Evolutionary conservation across 2,888 invertebrate genomes (phyloP).

Genomic region (Torymus aiolomorphi): DNA sequence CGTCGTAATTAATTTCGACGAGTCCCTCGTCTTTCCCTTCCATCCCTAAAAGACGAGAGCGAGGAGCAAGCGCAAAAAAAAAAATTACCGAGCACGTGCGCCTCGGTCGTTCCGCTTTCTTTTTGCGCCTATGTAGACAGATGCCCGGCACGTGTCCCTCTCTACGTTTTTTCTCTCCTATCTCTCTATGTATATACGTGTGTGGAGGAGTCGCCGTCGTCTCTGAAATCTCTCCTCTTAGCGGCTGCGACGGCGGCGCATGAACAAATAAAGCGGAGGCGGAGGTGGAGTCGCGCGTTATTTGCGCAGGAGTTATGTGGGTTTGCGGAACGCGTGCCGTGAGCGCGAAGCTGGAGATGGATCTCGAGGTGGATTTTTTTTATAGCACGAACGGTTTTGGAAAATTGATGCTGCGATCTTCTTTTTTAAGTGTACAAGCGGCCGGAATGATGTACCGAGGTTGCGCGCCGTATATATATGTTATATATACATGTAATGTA

Average conservation of each 20-base stretch:
- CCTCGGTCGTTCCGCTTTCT: constrained; percentile 42
- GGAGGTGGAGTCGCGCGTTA: not conserved
- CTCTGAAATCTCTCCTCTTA: constrained; percentile 24
- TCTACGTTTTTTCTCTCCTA: not conserved
- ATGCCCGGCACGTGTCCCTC: constrained; percentile 49
- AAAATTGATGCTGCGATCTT: too few relatives aligned
- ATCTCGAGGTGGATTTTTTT: constrained; percentile 8
- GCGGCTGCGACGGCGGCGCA: not conserved
- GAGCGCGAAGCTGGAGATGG: not conserved
- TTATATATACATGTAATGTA: too few relatives aligned
- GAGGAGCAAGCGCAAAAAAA: not conserved
- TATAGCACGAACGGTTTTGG: not conserved
- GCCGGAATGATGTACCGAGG: too few relatives aligned
- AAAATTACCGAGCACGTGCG: not conserved
- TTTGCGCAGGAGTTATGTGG: constrained; percentile 15
- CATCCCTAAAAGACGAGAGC: too few relatives aligned
- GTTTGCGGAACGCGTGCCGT: not conserved
- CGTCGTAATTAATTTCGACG: constrained; percentile 19
- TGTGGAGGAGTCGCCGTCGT: too few relatives aligned
- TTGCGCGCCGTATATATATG: too few relatives aligned
- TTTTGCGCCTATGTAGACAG: constrained; percentile 20
- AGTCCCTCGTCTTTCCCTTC: not conserved
- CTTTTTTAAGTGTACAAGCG: too few relatives aligned
- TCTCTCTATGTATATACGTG: not conserved
- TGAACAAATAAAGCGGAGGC: not conserved